A percentile compares a stretch with the other conserved stretches of the same genome.
Conservation (phyloP, 2,888 invertebrate species). For the Lepas anatifera region DNA sequence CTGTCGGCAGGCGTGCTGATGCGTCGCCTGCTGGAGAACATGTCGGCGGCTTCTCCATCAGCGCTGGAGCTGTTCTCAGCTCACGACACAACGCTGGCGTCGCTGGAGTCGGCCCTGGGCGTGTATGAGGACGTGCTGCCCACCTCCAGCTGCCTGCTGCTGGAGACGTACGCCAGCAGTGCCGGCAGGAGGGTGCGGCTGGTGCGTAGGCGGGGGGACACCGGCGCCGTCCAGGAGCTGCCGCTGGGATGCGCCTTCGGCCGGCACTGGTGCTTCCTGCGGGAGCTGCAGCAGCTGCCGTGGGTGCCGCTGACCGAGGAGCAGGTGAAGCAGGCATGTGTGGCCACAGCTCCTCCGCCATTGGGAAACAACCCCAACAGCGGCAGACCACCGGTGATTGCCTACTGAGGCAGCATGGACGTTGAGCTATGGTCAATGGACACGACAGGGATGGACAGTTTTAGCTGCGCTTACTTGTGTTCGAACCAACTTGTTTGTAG, state of each 20-base stretch:
- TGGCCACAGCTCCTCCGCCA: no score
- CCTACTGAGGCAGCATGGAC: no score
- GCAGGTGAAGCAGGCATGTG: neutral
- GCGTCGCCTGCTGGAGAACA: neutral
- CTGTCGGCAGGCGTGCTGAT: neutral
- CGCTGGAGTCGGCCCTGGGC: neutral
- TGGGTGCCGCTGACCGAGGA: neutral
- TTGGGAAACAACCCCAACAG: no score
- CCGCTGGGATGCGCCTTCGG: neutral
- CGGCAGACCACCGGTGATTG: no score
- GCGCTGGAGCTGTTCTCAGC: neutral
- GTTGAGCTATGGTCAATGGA: no score
- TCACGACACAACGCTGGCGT: neutral
- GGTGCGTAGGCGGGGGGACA: neutral
- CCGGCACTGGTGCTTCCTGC: neutral
- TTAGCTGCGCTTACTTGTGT: no score
- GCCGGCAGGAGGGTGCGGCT: neutral
- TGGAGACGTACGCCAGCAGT: neutral
- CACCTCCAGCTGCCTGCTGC: slow-evolving; percentile 3
- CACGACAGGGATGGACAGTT: no score
- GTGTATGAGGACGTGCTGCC: neutral
- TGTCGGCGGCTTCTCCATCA: neutral
- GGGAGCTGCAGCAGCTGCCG: neutral
- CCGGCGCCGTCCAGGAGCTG: neutral
- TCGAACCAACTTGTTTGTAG: no score